Evolutionary conservation across 2,113 vertebrate species (phyloP), one percentile per base, ranked within the genome.

Genomic region (Dicentrarchus labrax): DNA sequence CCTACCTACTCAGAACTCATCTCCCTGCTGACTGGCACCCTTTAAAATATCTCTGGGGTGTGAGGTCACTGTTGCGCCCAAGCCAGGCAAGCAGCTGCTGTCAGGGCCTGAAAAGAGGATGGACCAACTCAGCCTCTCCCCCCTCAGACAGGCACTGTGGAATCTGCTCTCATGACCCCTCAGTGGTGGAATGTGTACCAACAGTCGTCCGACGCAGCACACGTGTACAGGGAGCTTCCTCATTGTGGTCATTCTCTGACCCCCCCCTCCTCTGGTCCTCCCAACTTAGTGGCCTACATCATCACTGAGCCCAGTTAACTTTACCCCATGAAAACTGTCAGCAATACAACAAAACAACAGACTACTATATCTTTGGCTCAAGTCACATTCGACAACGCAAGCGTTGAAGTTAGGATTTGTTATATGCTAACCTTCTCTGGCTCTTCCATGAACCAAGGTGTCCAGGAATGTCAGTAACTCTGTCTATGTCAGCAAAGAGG

Each of bases 21-120:
- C 94, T 95, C 95, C 89, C 95, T 95, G 95, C 95, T 96, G 95
- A 96, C 96, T 94, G 96, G 94, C 94, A 95, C 96, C 95, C 97
- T 97, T 97, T 95, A 98, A 98, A 97, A 94, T 95, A 96, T 95
- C 94, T 88, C 94, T 91, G 91, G 95, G 91, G 81, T 87, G 93
- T 94, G 94, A 96, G 96, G 96, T 96, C 96, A 96, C 96, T 94
- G 94, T 94, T 96, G 95, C 93, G 16, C 43, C 95, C 93, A 94
- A 96, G 96, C 96, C 96, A 97, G 91, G 96, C 94, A 4, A 96
- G 96, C 97, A 96, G 97, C 96, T 96, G 93, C 90, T 78, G 78
- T 87, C 68, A 76, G 80, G 82, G 71, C 78, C 75, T 86, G 82
- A 85, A 90, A 87, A 84, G 82, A 91, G 91, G 88, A 91, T 84